These are phyloP conservation scores for Balanococcus diminutus DNA, from an alignment of 2,888 invertebrate genomes.

Conservation along the genomic window DNA sequence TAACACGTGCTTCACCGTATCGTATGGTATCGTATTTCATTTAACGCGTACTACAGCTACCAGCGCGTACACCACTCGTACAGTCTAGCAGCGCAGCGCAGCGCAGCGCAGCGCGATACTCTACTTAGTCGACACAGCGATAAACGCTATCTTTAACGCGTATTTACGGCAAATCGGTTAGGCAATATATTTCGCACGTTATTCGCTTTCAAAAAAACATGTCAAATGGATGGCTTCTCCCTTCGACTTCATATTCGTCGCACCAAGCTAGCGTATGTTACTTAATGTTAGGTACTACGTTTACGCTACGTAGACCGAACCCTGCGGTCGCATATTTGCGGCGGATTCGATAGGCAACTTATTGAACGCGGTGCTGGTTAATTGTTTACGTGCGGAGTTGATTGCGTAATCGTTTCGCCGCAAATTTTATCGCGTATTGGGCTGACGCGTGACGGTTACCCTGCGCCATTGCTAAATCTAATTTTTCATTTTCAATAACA, in stretches of 20 bases:
- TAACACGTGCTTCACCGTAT: neutral
- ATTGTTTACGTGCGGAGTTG: neutral
- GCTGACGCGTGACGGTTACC: too few relatives aligned
- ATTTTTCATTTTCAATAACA: too few relatives aligned
- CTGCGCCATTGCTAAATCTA: too few relatives aligned
- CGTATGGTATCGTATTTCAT: neutral
- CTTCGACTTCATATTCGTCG: neutral
- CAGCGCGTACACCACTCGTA: too few relatives aligned
- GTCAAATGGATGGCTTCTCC: neutral
- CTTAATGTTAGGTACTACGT: too few relatives aligned
- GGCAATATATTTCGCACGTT: neutral
- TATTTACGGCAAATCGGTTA: slow-evolving; percentile 6
- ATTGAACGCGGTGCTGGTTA: neutral
- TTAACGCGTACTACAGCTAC: too few relatives aligned
- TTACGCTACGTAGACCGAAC: too few relatives aligned
- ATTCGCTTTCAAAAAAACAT: neutral
- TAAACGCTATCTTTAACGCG: neutral
- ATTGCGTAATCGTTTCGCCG: neutral
- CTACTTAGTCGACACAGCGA: neutral
- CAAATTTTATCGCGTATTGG: neutral
- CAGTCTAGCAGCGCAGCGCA: too few relatives aligned
- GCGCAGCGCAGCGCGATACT: too few relatives aligned
- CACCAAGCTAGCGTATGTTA: too few relatives aligned
- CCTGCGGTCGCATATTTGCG: neutral
- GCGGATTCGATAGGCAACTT: neutral